Evolutionary conservation across 2,888 invertebrate species (phyloP), one percentile per base, ranked within the genome.

Genomic region (Ceramica pisi): DNA sequence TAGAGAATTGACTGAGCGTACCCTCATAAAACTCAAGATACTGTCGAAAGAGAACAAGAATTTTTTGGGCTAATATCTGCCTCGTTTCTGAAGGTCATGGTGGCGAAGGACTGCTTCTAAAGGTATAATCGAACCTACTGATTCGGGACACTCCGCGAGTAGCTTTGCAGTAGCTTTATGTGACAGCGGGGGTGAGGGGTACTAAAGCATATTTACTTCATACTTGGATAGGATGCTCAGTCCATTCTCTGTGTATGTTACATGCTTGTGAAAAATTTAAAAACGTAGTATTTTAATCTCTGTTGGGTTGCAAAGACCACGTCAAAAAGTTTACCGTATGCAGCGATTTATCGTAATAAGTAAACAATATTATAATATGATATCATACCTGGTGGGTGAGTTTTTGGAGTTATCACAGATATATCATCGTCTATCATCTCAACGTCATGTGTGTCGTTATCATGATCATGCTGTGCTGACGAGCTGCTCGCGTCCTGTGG

Each of bases 381-480:
- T 14, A n/a, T n/a, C 31, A 86, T 94, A 91, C 97, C 96, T 86
- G 97, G 96, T 90, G 96, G 96, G 85, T 96, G 94, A 86, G 94
- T 96, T 94, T 97, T 96, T 92, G 95, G 94, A 89, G 94, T 94
- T 92, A 97, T 96, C 92, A 95, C 94, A 95, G 96, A 93, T 96
- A 96, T 94, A 90, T 96, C 96, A 82, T 97, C 97, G 70, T 97
- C 97, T 75, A 97, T 97, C 97, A 97, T 97, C 87, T 97, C 97
- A 71, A 97, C 96, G 88, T 97, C 97, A 82, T 96, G 95, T 61
- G 96, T 90, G 75, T 94, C 94, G 96, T 91, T 97, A 91, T 85
- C 89, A 48, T 89, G 91, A 91, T 84, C 89, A 48, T 88, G 91
- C 46, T 46, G 12, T 19, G 87, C 82, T 93, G 86, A 84, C 41